A percentile compares a stretch with the other conserved stretches of the same genome.
phyloP scores from a whole-genome alignment of 2,797 vertebrate species.

The Eupleurogrammus muticus region DNA sequence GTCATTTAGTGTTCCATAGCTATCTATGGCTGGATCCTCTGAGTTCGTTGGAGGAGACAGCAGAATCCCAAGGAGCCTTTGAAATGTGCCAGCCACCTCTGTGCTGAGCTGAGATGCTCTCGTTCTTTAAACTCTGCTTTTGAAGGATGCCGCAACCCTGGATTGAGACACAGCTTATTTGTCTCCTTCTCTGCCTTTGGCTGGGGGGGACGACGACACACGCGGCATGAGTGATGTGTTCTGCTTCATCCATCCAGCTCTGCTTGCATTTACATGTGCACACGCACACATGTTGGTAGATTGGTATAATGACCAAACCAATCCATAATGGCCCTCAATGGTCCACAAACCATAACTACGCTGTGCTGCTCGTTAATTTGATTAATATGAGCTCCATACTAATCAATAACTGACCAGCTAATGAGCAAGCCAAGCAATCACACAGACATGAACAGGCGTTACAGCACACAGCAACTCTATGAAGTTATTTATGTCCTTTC shows the following conservation, averaged over 20 bases:
- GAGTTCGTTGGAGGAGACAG: no score
- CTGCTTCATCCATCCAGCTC: constrained; percentile 4
- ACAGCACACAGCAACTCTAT: background rate
- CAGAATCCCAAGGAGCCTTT: no score
- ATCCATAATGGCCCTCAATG: constrained; percentile 42
- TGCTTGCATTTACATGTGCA: background rate
- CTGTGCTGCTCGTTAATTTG: constrained; percentile 57
- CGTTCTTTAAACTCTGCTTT: no score
- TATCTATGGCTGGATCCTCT: no score
- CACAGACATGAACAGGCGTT: constrained; percentile 19
- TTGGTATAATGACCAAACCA: constrained; percentile 16
- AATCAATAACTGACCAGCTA: constrained; percentile 55
- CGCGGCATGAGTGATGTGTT: constrained; percentile 16
- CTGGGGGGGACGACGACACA: constrained; percentile 3
- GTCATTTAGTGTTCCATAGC: no score
- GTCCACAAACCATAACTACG: constrained; percentile 40
- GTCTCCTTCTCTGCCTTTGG: constrained; percentile 3
- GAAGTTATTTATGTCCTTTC: constrained; percentile 23
- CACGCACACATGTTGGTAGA: constrained; percentile 9
- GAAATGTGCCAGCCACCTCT: no score
- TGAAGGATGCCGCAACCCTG: no score
- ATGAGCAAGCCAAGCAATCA: constrained; percentile 37
- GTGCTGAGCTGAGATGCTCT: no score
- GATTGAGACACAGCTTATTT: no score
- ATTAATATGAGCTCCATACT: constrained; percentile 43